Base-by-base conservation (phyloP, 1,140 invertebrate species). In the Ladona fulva region DNA sequence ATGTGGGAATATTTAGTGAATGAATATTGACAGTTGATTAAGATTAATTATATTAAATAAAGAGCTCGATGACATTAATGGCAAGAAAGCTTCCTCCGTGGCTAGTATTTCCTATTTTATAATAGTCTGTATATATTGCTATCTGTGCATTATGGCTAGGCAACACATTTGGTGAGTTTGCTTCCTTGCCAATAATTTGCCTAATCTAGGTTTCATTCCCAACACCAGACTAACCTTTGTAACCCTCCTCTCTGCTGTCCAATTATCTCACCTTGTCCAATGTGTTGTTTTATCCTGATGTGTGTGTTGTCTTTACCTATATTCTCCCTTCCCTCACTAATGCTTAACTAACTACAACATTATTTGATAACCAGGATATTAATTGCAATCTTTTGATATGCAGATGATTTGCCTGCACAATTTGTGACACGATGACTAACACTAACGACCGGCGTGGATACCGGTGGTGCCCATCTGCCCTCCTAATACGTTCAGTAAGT, bases 401-500 rank as follows among this genome's bases (percentile, higher is more conserved):
- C 78, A 78, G 78, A 78, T 78, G 78, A 75, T 59, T 76, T 78
- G 52, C 78, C 78, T 74, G 78, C 78, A 44, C 78, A 78, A 74
- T 78, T 78, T 78, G 78, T 78, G 78, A 78, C 78, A 42, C 78
- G 78, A 78, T 78, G 78, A 78, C 78, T 78, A 78, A 78, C 74
- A 66, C 37, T 78, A 78, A 78, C 74, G 22, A 74, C 29, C 44
- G 78, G 42, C 78, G 25, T 42, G 74, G 73, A 66, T 78, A 78
- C 77, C 74, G 74, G 24, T 74, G 77, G 77, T 44, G 74, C 74
- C 44, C 37, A 52, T 78, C 73, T 74, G 19, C 42, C 78, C 52
- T 78, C 78, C 78, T 78, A 78, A 74, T 78, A 78, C 59, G 25
- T 78, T 42, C 77, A 78, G 77, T 78, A 78, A 78, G 77, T 78